Conservation (phyloP, 1,140 invertebrate species). For the Penaeus japonicus region DNA sequence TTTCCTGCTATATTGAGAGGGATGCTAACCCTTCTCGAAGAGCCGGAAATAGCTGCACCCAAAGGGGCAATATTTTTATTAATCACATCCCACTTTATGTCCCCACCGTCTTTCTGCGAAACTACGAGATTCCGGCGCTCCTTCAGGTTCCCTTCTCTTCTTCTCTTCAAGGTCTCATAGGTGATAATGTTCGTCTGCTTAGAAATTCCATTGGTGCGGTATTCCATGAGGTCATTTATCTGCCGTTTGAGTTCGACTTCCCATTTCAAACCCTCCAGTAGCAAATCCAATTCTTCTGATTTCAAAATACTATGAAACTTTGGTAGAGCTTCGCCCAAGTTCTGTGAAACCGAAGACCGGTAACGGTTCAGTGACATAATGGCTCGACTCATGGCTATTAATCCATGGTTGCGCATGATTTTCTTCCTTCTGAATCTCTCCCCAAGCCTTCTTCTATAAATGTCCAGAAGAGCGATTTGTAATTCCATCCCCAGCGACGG, state of each 20-base stretch:
- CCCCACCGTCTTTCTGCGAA: not conserved
- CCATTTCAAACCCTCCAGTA: constrained; percentile 78
- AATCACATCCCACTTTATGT: constrained; percentile 25
- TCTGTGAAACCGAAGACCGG: constrained; percentile 73
- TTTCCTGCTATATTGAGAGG: constrained; percentile 80
- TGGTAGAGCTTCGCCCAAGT: constrained; percentile 70
- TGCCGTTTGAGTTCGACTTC: constrained; percentile 72
- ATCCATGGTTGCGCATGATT: constrained; percentile 80
- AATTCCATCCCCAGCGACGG: constrained; percentile 71
- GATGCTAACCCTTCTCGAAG: constrained; percentile 65
- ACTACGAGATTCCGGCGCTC: constrained; percentile 64
- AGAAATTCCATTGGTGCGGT: not conserved
- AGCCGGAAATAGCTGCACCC: constrained; percentile 2
- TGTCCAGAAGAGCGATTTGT: constrained; percentile 73
- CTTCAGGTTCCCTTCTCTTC: constrained; percentile 69
- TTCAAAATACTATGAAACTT: constrained; percentile 78
- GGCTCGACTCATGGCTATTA: constrained; percentile 77
- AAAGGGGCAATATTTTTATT: constrained; percentile 8
- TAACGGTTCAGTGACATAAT: constrained; percentile 68
- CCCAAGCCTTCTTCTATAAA: constrained; percentile 75
- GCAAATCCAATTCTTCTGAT: constrained; percentile 78
- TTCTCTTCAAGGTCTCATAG: constrained; percentile 71
- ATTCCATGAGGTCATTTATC: constrained; percentile 63
- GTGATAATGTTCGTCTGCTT: not conserved
- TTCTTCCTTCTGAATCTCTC: constrained; percentile 76